Evolutionary conservation across 2,113 vertebrate species (phyloP).

Genomic region (Brachypodius melanocephalos): DNA sequence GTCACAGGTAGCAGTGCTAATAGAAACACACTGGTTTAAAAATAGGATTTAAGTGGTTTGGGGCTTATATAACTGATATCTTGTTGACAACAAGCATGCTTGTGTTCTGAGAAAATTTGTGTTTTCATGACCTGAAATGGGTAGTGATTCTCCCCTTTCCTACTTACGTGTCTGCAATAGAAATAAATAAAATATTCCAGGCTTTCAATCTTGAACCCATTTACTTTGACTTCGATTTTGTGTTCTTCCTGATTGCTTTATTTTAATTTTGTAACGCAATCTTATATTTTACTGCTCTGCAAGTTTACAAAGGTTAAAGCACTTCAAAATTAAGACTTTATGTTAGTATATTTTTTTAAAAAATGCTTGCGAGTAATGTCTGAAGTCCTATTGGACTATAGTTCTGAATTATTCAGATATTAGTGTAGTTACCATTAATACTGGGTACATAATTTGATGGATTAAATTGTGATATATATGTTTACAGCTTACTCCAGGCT

Average conservation of each 20-base stretch:
- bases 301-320: not conserved
- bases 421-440: not conserved
- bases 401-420: not conserved
- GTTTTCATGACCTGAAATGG: not conserved
- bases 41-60: not conserved
- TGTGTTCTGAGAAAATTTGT: not conserved
- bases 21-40: not conserved
- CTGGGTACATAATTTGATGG: not conserved
- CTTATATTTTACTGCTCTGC: not conserved
- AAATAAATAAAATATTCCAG: not conserved
- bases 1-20: not conserved
- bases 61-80: not conserved
- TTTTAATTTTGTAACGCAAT: not conserved
- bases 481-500: not conserved
- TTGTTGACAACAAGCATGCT: not conserved
- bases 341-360: not conserved
- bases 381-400: not conserved
- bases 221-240: not conserved
- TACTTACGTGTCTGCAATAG: rapidly evolving
- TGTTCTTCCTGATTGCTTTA: not conserved
- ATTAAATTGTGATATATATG: not conserved
- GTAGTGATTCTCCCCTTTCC: not conserved
- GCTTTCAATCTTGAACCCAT: not conserved
- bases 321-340: not conserved
- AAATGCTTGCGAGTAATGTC: not conserved